Percentiles rank a stretch among this genome's conserved stretches.
phyloP scores from a whole-genome alignment of 2,113 vertebrate species.

The Catagonus wagneri region DNA sequence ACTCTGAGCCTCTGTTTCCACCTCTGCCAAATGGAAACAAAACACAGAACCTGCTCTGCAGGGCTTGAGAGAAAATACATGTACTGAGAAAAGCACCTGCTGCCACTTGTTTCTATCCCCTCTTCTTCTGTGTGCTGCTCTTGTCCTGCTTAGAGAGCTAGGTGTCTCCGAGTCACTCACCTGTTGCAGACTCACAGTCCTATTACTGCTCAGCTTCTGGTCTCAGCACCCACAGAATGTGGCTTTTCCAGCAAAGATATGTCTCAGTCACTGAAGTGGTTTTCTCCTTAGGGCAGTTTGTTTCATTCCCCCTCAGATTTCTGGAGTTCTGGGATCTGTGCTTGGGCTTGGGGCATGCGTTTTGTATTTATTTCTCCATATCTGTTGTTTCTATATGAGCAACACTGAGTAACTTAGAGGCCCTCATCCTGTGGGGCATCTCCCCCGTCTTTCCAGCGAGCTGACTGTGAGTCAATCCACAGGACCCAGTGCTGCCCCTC shows the following conservation, averaged over 20 bases:
- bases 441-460: background rate
- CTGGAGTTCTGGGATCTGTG: background rate
- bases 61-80: background rate
- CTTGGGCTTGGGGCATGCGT: background rate
- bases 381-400: conserved; percentile 13
- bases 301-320: background rate
- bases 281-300: background rate
- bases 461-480: background rate
- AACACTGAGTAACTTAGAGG: background rate
- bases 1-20: background rate
- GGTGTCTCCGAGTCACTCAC: fast-evolving
- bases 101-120: background rate
- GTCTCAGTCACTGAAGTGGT: background rate
- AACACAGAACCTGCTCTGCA: background rate
- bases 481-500: no score
- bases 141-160: background rate
- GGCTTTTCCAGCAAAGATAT: background rate
- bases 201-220: background rate
- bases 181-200: background rate
- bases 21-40: background rate
- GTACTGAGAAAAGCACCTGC: fast-evolving
- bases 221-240: background rate
- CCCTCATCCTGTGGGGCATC: background rate
- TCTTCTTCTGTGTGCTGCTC: background rate
- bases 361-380: background rate